Percentiles rank a stretch among this genome's conserved stretches.
phyloP scores from a whole-genome alignment of 2,888 invertebrate genomes.

The Labia minor region DNA sequence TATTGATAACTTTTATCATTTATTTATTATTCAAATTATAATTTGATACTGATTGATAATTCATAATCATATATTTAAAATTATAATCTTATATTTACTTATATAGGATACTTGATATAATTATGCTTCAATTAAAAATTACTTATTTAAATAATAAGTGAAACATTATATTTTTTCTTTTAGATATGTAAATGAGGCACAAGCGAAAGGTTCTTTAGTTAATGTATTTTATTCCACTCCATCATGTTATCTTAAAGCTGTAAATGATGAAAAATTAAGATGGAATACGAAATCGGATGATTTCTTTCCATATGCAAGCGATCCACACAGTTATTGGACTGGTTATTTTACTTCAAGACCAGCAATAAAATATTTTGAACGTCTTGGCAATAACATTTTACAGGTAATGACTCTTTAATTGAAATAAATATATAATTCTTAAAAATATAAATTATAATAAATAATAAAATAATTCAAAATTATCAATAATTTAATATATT shows the following conservation, averaged over 20 bases:
- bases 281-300: constrained; percentile 35
- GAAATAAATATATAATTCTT: no score
- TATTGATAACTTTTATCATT: no score
- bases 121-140: no score
- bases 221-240: constrained; percentile 31
- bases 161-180: neutral
- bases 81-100: no score
- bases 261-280: constrained; percentile 30
- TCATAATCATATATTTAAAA: no score
- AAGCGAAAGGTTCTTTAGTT: constrained; percentile 18
- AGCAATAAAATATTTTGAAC: constrained; percentile 28
- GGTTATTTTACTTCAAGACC: constrained; percentile 39
- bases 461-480: no score
- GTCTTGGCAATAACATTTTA: constrained; percentile 30
- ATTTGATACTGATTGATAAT: no score
- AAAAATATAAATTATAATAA: no score
- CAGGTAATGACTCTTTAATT: constrained; percentile 26
- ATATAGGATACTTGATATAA: no score
- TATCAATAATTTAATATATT: no score
- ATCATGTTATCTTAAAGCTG: constrained; percentile 31
- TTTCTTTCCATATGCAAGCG: constrained; percentile 41
- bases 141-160: no score
- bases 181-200: constrained; percentile 24
- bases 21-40: no score
- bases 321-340: constrained; percentile 44